Base-by-base conservation (phyloP, 2,113 vertebrate species). In the Mustelus asterias region DNA sequence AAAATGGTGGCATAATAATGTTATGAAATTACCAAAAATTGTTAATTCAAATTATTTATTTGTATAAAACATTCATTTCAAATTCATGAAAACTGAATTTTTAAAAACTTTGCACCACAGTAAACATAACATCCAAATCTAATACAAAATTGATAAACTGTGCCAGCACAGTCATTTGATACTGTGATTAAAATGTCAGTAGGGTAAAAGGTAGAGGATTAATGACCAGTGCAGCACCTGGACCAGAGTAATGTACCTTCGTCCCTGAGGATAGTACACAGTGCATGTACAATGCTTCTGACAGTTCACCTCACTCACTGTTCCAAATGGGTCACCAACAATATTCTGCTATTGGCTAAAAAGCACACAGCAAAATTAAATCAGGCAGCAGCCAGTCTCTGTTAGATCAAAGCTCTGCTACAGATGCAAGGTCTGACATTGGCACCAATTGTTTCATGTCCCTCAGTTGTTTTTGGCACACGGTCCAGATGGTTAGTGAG, bases 321-420 rank as follows among this genome's bases (percentile, higher is more conserved):
- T 8, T 65, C 16, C 89, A 92, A 92, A 92, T 65, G 89, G 89
- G 58, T 92, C 60, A 65, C 90, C 20, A 94, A 58, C 18, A 65
- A 93, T 60, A n/a, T 37, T 93, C 86, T 44, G 58, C 33, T 93
- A 67, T 67, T 94, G 93, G 41, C 65, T 94, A 6, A 3, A 69
- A 70, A 94, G 93, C 93, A 94, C 63, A 48, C 8, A 94, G 93
- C 33, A 70, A 95, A 70, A 70, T 95, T 69, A 95, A 95, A 72
- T 44, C 69, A 95, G 94, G 67, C 69, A 72, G 22, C 44, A 48
- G 94, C 44, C 67, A 54, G 41, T 95, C 69, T 67, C 26, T 72
- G 69, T 48, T 95, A 70, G 70, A 70, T 95, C 44, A 95, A 76
- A 72, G 89, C 69, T 72, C 94, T 72, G 44, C 37, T 95, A 33